Conservation (phyloP, 2,113 vertebrate genomes). For the Zosterops borbonicus region DNA sequence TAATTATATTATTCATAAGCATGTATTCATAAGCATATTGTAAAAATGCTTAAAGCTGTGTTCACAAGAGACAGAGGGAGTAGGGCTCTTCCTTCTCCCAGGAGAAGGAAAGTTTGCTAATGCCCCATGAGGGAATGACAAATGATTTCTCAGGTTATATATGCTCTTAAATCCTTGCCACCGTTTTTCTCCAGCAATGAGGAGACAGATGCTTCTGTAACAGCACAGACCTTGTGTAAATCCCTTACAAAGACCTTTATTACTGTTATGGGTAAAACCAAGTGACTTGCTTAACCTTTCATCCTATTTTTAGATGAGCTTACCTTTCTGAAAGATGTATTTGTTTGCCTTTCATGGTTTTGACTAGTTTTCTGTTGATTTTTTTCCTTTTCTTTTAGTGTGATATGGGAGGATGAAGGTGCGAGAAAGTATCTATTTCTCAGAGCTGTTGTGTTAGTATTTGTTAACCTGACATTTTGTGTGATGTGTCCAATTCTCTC, state of each 20-base stretch:
- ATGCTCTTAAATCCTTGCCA: not conserved
- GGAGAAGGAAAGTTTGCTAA: slow-evolving; percentile 12
- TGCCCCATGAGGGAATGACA: not conserved
- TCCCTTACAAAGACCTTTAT: slow-evolving; percentile 19
- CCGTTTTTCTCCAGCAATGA: not conserved
- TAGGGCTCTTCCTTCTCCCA: not conserved
- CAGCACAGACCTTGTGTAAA: not conserved
- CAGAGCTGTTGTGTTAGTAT: slow-evolving; percentile 2
- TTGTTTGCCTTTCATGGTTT: not conserved
- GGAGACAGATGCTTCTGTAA: slow-evolving; percentile 26
- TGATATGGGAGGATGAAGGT: not conserved
- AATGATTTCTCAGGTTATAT: slow-evolving; percentile 37
- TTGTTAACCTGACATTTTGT: slow-evolving; percentile 38
- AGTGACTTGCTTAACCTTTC: not conserved
- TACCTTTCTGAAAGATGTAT: not conserved
- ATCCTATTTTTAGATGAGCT: slow-evolving; percentile 36
- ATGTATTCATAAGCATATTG: not conserved
- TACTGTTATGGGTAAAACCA: not conserved
- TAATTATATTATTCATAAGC: not conserved
- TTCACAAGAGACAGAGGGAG: not conserved
- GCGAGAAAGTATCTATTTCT: slow-evolving; percentile 16
- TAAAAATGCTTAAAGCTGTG: not conserved
- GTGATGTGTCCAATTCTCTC: not conserved
- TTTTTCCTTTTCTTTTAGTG: not conserved
- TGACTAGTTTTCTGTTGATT: not conserved